Conservation (phyloP, 2,888 invertebrate genomes). For the Morpho achilles region DNA sequence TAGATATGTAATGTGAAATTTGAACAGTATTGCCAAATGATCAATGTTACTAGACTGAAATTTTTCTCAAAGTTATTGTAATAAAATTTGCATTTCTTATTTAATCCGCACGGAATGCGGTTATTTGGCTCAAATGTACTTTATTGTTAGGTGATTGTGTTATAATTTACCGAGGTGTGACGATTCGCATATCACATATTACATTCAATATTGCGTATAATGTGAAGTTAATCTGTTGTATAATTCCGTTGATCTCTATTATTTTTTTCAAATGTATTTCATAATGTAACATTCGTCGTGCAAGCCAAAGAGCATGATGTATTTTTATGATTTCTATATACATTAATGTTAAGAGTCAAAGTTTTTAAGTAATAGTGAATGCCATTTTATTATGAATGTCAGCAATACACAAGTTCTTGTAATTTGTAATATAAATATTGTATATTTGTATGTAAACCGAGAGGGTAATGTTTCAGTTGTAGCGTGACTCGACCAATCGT, state of each 20-base stretch:
- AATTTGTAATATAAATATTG: slow-evolving; percentile 71
- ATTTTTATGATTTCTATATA: slow-evolving; percentile 74
- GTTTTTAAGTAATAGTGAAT: slow-evolving; percentile 65
- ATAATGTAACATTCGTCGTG: slow-evolving; percentile 68
- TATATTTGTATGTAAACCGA: slow-evolving; percentile 75
- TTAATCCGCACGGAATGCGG: slow-evolving; percentile 33
- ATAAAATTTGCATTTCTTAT: slow-evolving; percentile 30
- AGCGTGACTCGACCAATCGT: slow-evolving; percentile 76
- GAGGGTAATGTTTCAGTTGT: slow-evolving; percentile 63
- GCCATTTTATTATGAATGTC: slow-evolving; percentile 75
- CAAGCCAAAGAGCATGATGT: slow-evolving; percentile 79
- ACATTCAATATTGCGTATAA: slow-evolving; percentile 39
- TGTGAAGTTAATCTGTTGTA: slow-evolving; percentile 43
- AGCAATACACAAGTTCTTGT: slow-evolving; percentile 65
- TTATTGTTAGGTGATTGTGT: slow-evolving; percentile 28
- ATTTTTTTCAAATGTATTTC: slow-evolving; percentile 54
- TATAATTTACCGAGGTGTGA: slow-evolving; percentile 27
- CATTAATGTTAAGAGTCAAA: slow-evolving; percentile 66
- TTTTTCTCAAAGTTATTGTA: slow-evolving; percentile 34
- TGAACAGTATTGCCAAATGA: slow-evolving; percentile 77
- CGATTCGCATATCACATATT: slow-evolving; percentile 60
- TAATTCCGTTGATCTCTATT: slow-evolving; percentile 67
- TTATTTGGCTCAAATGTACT: slow-evolving; percentile 49
- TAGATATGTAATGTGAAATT: slow-evolving; percentile 56
- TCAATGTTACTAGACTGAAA: slow-evolving; percentile 76